These are phyloP conservation scores for Etheostoma spectabile DNA, from an alignment of 2,113 vertebrate genomes.

Conservation along the genomic window DNA sequence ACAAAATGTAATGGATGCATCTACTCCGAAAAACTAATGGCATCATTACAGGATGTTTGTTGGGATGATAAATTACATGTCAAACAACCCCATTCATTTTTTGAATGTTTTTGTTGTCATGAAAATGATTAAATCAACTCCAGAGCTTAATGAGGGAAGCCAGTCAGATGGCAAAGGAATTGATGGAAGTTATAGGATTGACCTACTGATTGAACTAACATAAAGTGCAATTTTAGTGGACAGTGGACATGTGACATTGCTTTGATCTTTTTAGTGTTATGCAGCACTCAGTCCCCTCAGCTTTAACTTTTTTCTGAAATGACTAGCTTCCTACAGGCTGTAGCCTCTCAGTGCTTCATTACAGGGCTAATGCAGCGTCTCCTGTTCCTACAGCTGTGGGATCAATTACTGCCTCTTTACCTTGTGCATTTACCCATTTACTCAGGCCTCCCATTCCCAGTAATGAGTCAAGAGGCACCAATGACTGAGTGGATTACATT, in stretches of 20 bases:
- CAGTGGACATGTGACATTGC: conserved; percentile 1
- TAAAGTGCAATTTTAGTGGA: conserved; percentile 23
- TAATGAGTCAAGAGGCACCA: conserved; percentile 61
- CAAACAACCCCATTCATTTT: conserved; percentile 54
- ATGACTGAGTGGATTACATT: conserved; percentile 40
- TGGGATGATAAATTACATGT: conserved; percentile 58
- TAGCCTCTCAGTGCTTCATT: conserved; percentile 65
- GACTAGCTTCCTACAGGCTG: conserved; percentile 37
- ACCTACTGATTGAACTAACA: conserved; percentile 25
- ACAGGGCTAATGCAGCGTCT: conserved; percentile 69
- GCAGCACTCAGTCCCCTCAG: conserved; percentile 3
- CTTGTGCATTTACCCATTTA: conserved; percentile 64
- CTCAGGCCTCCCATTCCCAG: conserved; percentile 44
- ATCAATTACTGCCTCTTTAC: conserved; percentile 69
- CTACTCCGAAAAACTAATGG: conserved; percentile 28
- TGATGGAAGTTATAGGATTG: conserved; percentile 30
- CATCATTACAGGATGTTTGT: conserved; percentile 28
- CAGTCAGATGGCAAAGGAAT: conserved; percentile 40
- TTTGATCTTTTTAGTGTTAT: conserved; percentile 27
- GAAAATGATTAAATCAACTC: conserved; percentile 55
- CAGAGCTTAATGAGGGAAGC: conserved; percentile 47
- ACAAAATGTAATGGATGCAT: conserved; percentile 50
- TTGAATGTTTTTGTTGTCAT: conserved; percentile 52
- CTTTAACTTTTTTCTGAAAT: conserved; percentile 23
- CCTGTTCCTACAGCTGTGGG: conserved; percentile 71